A percentile compares a stretch with the other conserved stretches of the same genome.
phyloP scores from a whole-genome alignment of 2,113 vertebrate species.

The Sciurus niger region DNA sequence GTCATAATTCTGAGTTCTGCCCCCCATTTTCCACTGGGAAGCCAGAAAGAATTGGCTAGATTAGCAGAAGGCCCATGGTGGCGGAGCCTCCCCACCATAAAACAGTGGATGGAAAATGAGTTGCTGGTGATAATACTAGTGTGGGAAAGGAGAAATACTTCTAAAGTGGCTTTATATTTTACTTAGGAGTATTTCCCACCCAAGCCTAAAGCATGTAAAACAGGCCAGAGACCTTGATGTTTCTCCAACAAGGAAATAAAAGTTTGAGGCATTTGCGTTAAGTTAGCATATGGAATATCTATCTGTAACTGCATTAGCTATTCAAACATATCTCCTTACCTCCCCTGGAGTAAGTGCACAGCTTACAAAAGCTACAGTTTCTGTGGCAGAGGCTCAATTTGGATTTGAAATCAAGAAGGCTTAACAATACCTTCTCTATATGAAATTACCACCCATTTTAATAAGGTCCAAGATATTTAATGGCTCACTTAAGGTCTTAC shows the following conservation, averaged over 20 bases:
- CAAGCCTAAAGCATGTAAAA: conserved; percentile 58
- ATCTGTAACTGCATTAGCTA: neutral
- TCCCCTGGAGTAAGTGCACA: neutral
- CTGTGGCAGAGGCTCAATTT: conserved; percentile 45
- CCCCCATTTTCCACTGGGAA: neutral
- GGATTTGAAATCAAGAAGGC: conserved; percentile 64
- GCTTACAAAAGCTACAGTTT: conserved; percentile 44
- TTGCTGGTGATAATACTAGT: conserved; percentile 40
- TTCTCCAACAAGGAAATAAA: conserved; percentile 59
- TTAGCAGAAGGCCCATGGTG: neutral
- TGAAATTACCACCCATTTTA: conserved; percentile 74
- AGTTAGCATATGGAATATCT: conserved; percentile 56
- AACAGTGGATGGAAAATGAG: conserved; percentile 42
- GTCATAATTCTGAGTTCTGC: neutral
- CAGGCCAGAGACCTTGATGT: conserved; percentile 13
- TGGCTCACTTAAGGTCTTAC: conserved; percentile 63
- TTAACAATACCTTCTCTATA: conserved; percentile 43
- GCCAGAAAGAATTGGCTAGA: neutral
- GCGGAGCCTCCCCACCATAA: conserved; percentile 24
- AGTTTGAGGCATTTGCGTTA: neutral
- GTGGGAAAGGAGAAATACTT: conserved; percentile 40
- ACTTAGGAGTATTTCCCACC: conserved; percentile 40
- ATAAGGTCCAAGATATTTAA: conserved; percentile 75
- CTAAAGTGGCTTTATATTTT: conserved; percentile 64
- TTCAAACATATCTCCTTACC: conserved; percentile 44